phyloP scores from a whole-genome alignment of 2,797 vertebrate species.

The Rachycentron canadum region DNA sequence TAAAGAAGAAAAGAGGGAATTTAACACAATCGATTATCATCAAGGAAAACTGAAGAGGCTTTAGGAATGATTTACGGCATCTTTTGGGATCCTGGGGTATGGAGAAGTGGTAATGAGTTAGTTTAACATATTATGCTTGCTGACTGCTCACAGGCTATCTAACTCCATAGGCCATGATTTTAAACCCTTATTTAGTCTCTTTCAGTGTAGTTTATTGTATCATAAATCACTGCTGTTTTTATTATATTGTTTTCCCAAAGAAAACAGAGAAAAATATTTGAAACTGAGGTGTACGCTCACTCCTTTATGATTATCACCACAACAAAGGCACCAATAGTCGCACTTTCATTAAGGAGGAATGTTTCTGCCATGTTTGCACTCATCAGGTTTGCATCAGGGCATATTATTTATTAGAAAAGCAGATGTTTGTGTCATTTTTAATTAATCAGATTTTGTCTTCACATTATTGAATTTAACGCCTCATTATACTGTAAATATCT shows the following conservation, averaged over 20 bases:
- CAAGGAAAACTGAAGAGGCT: slow-evolving; percentile 40
- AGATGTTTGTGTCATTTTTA: slow-evolving; percentile 56
- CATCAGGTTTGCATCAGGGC: slow-evolving; percentile 18
- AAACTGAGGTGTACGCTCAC: slow-evolving; percentile 10
- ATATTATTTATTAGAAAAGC: slow-evolving; percentile 27
- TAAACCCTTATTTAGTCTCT: slow-evolving; percentile 40
- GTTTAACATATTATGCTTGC: slow-evolving; percentile 41
- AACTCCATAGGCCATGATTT: slow-evolving; percentile 32
- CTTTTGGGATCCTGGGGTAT: slow-evolving; percentile 28
- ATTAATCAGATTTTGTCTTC: slow-evolving; percentile 56
- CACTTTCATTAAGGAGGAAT: slow-evolving; percentile 25
- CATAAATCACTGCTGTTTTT: slow-evolving; percentile 56
- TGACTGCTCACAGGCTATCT: slow-evolving; percentile 15
- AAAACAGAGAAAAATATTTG: slow-evolving; percentile 41
- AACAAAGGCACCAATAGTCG: slow-evolving; percentile 13
- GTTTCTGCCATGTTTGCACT: slow-evolving; percentile 39
- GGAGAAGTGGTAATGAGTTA: slow-evolving; percentile 40
- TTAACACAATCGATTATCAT: slow-evolving; percentile 57
- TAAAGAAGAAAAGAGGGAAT: slow-evolving; percentile 54
- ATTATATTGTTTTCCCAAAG: slow-evolving; percentile 40
- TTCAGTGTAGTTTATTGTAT: slow-evolving; percentile 50
- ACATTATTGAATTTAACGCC: slow-evolving; percentile 49
- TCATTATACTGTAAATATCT: slow-evolving; percentile 55
- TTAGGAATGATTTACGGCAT: slow-evolving; percentile 33
- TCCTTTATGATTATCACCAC: slow-evolving; percentile 41